A percentile compares a stretch with the other conserved stretches of the same genome.
Conservation (phyloP, 2,888 invertebrate genomes). For the Aphrophora alni region DNA sequence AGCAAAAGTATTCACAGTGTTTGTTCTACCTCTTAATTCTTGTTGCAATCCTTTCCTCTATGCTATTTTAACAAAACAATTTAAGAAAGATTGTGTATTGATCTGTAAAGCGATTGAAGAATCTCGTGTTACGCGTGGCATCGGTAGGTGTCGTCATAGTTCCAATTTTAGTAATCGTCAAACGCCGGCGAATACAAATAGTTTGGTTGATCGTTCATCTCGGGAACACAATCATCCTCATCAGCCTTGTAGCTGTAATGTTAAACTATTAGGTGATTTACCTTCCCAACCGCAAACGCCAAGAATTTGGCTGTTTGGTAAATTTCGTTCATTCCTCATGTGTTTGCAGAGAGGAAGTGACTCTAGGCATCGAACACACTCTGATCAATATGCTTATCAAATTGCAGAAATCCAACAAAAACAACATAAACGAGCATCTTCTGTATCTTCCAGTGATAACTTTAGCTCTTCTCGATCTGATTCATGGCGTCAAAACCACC, state of each 20-base stretch:
- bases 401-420: constrained; percentile 78
- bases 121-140: constrained; percentile 85
- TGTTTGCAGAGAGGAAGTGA: constrained; percentile 56
- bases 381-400: constrained; percentile 75
- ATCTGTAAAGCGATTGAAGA: constrained; percentile 97
- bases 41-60: constrained; percentile 98
- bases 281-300: constrained; percentile 51
- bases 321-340: constrained; percentile 62
- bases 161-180: constrained; percentile 88
- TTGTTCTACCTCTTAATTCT: constrained; percentile 93
- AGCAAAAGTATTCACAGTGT: constrained; percentile 94
- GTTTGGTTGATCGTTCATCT: constrained; percentile 79
- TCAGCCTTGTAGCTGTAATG: constrained; percentile 66
- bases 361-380: constrained; percentile 58
- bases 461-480: constrained; percentile 88
- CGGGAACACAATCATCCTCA: constrained; percentile 67
- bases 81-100: constrained; percentile 95
- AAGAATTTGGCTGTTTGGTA: constrained; percentile 56
- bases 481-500: constrained; percentile 79
- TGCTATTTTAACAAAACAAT: constrained; percentile 96
- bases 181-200: constrained; percentile 86
- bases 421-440: constrained; percentile 78
- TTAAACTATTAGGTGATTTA: constrained; percentile 59
- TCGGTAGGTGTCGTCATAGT: constrained; percentile 84
- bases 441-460: constrained; percentile 87